Evolutionary conservation across 1,140 invertebrate genomes (phyloP), one percentile per base, ranked within the genome.

Genomic region (Streblospio benedicti): DNA sequence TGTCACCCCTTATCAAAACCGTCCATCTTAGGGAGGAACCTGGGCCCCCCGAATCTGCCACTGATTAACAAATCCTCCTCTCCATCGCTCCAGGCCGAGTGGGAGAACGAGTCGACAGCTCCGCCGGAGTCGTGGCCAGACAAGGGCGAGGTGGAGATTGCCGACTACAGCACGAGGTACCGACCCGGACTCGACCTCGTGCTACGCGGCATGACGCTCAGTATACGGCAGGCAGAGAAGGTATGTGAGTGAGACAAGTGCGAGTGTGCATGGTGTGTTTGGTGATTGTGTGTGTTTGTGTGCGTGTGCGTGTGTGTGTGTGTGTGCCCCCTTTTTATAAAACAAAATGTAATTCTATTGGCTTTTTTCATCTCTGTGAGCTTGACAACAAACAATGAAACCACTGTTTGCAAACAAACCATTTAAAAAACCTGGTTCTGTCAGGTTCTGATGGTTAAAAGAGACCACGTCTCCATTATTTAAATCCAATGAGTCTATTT

Each of bases 181-280:
- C 79, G 89, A 56, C 83, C 86, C 67, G 88, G 88, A 14, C 73
- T 91, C 6, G 89, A 91, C 59, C 79, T 91, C 16, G 91, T 93
- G 1, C 74, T 93, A 1, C 83, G 85, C 41, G 83, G 85, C 25
- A 76, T 93, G 3, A 81, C 79, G 43, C 88, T 88, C 65, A 77
- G 79, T 9, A 84, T 93, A 1, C 79, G 82, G 2, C 53, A 52
- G 4, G 18, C n/a, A 47, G 60, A 61, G 49, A 61, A 61, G 52
- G 60, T 61, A 18, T 23, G 28, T 50, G 12, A 38, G n/a, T 31
- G 23, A 44, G 43, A 44, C 25, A 28, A 23, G 35, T 38, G 35
- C n/a, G 35, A 9, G 35, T 38, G 35, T 38, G 35, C n/a, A 38
- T 38, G 35, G 9, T 9, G 9, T 9, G 9, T 9, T 38, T 9